Evolutionary conservation across 1,140 invertebrate genomes (phyloP).

Genomic region (Andrena cerasifolii): DNA sequence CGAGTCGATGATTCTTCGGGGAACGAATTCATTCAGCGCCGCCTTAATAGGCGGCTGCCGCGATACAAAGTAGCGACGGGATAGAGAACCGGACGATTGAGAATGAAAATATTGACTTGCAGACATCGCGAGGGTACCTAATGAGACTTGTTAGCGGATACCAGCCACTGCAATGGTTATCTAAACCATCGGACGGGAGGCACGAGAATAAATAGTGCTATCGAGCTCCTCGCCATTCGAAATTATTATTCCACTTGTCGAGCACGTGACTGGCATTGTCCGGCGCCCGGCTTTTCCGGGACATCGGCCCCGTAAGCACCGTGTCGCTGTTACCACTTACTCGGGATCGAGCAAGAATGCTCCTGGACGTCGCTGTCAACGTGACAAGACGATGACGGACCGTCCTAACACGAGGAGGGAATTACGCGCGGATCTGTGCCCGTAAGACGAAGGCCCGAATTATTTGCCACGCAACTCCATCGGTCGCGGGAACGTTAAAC

Average conservation of each 20-base stretch:
- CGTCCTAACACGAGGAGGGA: not conserved
- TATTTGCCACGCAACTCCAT: not conserved
- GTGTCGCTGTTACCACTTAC: not conserved
- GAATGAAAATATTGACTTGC: not conserved
- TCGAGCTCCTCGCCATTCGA: constrained; percentile 19
- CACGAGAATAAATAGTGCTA: constrained; percentile 35
- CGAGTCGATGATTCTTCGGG: not conserved
- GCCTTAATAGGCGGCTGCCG: no score
- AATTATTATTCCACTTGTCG: constrained; percentile 64
- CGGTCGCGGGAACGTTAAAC: no score
- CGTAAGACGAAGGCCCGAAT: not conserved
- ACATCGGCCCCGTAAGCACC: constrained; percentile 30
- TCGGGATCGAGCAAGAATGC: not conserved
- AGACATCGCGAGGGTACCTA: not conserved
- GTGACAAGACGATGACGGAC: not conserved
- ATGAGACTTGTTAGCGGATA: constrained; percentile 28
- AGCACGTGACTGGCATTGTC: not conserved
- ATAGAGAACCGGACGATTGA: no score
- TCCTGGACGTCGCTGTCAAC: not conserved
- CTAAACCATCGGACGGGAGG: not conserved
- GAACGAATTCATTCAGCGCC: no score
- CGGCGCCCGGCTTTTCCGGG: constrained; percentile 36
- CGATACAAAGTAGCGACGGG: no score
- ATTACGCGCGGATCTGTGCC: not conserved
- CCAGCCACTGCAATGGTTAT: constrained; percentile 5